A percentile compares a stretch with the other conserved stretches of the same genome.
Evolutionary conservation across 2,797 vertebrate genomes (phyloP).

Genomic region (Sciurus carolinensis): DNA sequence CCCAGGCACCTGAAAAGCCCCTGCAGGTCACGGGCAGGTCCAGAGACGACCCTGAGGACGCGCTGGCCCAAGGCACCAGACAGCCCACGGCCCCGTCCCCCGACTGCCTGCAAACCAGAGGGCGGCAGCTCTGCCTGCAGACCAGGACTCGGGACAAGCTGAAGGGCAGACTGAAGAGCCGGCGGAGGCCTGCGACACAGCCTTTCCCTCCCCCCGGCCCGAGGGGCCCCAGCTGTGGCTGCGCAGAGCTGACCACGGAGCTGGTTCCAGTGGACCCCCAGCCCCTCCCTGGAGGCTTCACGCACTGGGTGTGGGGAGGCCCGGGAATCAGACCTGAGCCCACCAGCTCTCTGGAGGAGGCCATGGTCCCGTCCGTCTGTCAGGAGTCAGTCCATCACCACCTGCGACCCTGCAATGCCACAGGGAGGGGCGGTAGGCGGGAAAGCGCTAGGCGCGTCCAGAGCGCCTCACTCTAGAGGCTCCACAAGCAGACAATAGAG

Average conservation of each 20-base stretch:
- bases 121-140: not conserved
- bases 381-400: rapidly evolving
- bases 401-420: not conserved
- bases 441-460: not conserved
- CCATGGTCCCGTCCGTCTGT: too few relatives aligned
- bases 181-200: not conserved
- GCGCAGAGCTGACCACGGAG: not conserved
- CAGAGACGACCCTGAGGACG: rapidly evolving
- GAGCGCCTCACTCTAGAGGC: not conserved
- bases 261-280: not conserved
- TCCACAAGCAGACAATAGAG: not conserved
- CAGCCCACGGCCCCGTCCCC: rapidly evolving
- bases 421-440: too few relatives aligned
- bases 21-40: not conserved
- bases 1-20: not conserved
- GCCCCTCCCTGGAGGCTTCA: not conserved
- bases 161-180: not conserved
- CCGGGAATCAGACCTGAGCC: too few relatives aligned
- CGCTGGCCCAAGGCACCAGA: not conserved
- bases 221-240: rapidly evolving
- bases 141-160: not conserved
- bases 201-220: not conserved
- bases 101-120: not conserved
- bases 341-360: not conserved
- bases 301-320: not conserved